Evolutionary conservation across 2,113 vertebrate species (phyloP).

Genomic region (Empidonax alnorum): DNA sequence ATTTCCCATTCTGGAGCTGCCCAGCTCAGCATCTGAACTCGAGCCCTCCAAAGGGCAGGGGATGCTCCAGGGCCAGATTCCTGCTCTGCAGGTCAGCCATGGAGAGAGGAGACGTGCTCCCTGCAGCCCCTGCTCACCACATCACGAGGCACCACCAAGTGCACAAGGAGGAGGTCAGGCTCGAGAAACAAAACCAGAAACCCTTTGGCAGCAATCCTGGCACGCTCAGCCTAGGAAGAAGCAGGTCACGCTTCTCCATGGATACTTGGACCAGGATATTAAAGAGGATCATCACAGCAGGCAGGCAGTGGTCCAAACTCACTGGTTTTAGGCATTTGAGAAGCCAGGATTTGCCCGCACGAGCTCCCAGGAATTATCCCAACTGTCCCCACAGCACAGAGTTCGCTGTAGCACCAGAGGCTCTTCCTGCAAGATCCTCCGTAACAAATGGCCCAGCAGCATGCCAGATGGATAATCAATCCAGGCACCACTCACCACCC

Average conservation of each 20-base stretch:
- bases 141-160: not conserved
- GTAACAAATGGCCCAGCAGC: not conserved
- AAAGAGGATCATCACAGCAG: not conserved
- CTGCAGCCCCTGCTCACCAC: not conserved
- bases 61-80: not conserved
- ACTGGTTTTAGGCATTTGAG: not conserved
- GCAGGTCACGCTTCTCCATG: not conserved
- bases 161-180: not conserved
- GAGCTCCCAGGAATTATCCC: not conserved
- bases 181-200: not conserved
- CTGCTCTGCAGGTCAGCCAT: not conserved
- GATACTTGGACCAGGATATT: not conserved
- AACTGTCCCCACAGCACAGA: not conserved
- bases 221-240: not conserved
- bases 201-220: not conserved
- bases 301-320: not conserved
- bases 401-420: not conserved
- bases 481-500: not conserved
- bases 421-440: not conserved
- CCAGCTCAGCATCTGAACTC: rapidly evolving
- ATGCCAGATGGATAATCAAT: slow-evolving; percentile 4
- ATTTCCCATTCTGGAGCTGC: not conserved
- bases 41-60: not conserved
- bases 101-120: not conserved
- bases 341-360: not conserved